Base-by-base conservation (phyloP, 2,113 vertebrate species). In the Diadophis punctatus region DNA sequence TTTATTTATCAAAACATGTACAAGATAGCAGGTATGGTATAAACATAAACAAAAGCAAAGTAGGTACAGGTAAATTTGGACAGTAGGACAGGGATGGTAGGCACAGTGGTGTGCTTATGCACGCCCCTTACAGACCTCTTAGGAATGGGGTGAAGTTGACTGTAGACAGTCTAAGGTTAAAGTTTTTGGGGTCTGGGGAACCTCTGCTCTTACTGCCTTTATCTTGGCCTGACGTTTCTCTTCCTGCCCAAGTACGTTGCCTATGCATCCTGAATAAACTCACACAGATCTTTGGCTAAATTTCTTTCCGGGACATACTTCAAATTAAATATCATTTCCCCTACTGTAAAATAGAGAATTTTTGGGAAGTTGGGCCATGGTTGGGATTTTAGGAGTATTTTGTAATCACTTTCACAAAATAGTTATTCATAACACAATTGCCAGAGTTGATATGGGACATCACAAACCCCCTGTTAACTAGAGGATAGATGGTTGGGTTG, bases 291-390 rank as follows among this genome's bases (percentile, higher is more conserved):
- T 93, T 56, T 10, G 23, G 23, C 12, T 43, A 91, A 22, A 14
- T 8, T 25, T 55, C 48, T 80, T 89, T 52, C 25, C 53, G 84
- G 20, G 92, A 5, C 16, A 8, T 18, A 5, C 87, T 87, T 49
- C 93, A 93, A 88, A 92, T 84, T 90, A 27, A 89, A 87, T 34
- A 48, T 25, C 39, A 52, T 88, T 58, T 85, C 10, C 20, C 63
- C 48, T 74, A 74, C 8, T 39, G 25, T 30, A 87, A 49, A 87
- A 30, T 8, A 30, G 48, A 49, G 48, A 51, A 18, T 49, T 87
- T 51, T 87, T 1, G 16, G 86, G 27, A 68, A 30, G 12, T 22
- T 52, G 48, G 7, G 8, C 48, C 48, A 51, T 16, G 51, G 30
- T 30, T 51, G 27, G 48, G 25, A 20, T 30, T 51, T 51, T 49